A percentile compares a stretch with the other conserved stretches of the same genome.
phyloP scores from a whole-genome alignment of 2,888 invertebrate species.

The Incurvaria masculella region DNA sequence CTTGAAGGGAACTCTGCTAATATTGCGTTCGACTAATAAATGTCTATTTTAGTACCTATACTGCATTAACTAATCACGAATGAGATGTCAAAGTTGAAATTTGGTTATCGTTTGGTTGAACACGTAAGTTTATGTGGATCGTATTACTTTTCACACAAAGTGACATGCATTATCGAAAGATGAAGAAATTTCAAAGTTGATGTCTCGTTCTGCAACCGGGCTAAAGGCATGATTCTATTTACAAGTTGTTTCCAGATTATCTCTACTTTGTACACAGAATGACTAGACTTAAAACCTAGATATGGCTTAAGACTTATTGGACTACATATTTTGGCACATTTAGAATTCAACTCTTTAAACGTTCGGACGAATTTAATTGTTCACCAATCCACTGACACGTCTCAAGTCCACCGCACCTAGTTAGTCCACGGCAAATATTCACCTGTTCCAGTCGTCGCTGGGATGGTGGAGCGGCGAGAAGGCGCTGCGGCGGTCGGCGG shows the following conservation, averaged over 20 bases:
- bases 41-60: too few species aligned
- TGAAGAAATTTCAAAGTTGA: too few species aligned
- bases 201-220: too few species aligned
- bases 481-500: slow-evolving; percentile 42
- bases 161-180: too few species aligned
- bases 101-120: too few species aligned
- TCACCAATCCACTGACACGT: background rate
- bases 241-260: slow-evolving; percentile 1
- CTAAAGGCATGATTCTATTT: too few species aligned
- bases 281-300: slow-evolving; percentile 30
- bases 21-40: background rate
- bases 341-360: background rate
- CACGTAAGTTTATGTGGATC: too few species aligned
- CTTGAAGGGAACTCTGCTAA: background rate
- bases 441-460: slow-evolving; percentile 64
- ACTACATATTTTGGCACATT: background rate
- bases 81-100: too few species aligned
- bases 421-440: slow-evolving; percentile 28
- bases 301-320: background rate
- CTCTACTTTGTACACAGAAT: slow-evolving; percentile 47
- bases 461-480: slow-evolving; percentile 65
- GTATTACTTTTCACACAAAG: too few species aligned
- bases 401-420: background rate
- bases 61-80: too few species aligned
- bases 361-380: background rate